Base-by-base conservation (phyloP, 2,888 invertebrate genomes). In the Acleris holmiana region DNA sequence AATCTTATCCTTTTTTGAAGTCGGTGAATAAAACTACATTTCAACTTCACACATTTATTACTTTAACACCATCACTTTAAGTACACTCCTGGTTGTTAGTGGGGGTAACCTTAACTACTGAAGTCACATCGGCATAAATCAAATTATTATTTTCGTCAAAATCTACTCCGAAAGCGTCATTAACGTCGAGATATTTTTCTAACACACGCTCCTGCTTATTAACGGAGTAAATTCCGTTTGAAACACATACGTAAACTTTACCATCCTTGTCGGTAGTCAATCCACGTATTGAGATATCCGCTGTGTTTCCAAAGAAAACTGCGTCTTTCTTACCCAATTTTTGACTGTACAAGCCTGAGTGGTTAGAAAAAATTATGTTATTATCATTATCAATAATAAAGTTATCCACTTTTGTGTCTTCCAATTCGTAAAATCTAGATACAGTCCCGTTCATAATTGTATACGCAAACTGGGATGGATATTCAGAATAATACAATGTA, bases 61-160 rank as follows among this genome's bases (percentile, higher is more conserved):
- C 13, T 44, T 2, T 6, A 6, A 44, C 17, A 17, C 15, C 13
- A 19, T 40, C 21, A 15, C 4, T 23, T 55, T 44, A 21, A 17
- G 15, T 23, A 44, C 55, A 55, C 23, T 40, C n/a, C 17, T 40
- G 53, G 15, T n/a, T 7, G 2, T 51, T 46, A 15, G 40, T 58
- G 15, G 58, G 53, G 7, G 2, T 35, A 18, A 65, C 55, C 29
- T 23, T 60, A 17, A 55, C 49, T 35, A 65, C 35, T 55, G 41
- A 54, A 4, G 60, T 75, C 0, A 75, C 77, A 70, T 89, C 83
- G 2, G 87, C 73, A 57, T 88, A 90, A 18, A 91, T 75, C 6
- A 89, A 76, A 69, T 88, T 83, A 69, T 89, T 86, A 23, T 81
- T 76, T 56, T 74, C 81, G 69, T 90, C 90, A 72, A 90, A 90